Percentiles rank a stretch among this genome's conserved stretches.
phyloP scores from a whole-genome alignment of 2,113 vertebrate species.

The Muntiacus muntjak region DNA sequence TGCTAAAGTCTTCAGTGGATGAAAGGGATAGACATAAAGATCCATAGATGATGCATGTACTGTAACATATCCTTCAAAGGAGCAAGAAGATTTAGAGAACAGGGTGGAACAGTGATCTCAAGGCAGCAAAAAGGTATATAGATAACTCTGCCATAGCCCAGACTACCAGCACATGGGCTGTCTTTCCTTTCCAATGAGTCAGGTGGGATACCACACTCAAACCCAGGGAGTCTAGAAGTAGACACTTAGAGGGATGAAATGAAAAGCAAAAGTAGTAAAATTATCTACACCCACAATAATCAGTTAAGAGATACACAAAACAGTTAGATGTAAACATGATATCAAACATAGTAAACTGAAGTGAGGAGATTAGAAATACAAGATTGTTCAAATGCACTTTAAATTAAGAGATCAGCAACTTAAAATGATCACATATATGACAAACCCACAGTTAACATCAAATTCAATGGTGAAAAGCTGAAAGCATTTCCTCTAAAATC shows the following conservation, averaged over 20 bases:
- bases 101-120: background rate
- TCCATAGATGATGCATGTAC: background rate
- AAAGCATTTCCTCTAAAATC: background rate
- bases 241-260: background rate
- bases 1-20: background rate
- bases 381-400: background rate
- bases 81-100: background rate
- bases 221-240: background rate
- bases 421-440: background rate
- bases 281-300: background rate
- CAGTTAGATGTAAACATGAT: background rate
- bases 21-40: background rate
- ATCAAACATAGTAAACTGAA: background rate
- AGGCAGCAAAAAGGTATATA: background rate
- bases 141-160: background rate
- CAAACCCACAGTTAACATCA: background rate
- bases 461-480: background rate
- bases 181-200: background rate
- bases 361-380: background rate
- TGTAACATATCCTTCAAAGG: background rate
- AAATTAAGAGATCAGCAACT: background rate
- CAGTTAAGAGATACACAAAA: background rate
- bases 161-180: background rate
- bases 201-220: background rate
- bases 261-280: background rate